Evolutionary conservation across 1,140 invertebrate species (phyloP).

Genomic region (Euura saliciscinereae): DNA sequence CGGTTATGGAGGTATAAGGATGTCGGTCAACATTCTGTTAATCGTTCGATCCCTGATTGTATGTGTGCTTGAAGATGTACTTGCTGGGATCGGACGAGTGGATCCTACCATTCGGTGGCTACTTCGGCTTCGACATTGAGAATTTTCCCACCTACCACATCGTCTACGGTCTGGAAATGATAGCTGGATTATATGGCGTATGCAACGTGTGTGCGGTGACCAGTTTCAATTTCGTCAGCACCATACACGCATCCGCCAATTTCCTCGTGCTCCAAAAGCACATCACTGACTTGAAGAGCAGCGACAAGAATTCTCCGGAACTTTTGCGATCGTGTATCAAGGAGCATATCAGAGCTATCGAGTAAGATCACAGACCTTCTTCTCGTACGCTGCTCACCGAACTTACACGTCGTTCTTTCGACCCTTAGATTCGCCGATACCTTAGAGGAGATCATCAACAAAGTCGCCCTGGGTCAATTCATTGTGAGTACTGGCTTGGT

Average conservation of each 20-base stretch:
- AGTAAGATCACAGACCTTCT: constrained; percentile 24
- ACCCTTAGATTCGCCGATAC: constrained; percentile 44
- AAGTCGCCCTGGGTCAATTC: constrained; percentile 36
- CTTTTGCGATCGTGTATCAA: constrained; percentile 25
- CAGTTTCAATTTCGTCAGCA: constrained; percentile 35
- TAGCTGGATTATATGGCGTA: constrained; percentile 24
- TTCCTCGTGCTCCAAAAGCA: constrained; percentile 33
- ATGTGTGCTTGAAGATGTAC: not conserved
- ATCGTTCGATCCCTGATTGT: no score
- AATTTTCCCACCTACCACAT: constrained; percentile 28
- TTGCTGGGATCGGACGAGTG: not conserved
- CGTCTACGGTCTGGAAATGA: constrained; percentile 25
- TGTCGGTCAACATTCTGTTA: no score
- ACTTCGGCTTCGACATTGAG: constrained; percentile 36
- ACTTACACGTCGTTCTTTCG: constrained; percentile 10
- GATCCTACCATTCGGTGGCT: constrained; percentile 36
- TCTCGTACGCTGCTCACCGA: not conserved
- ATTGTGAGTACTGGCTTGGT: constrained; percentile 37
- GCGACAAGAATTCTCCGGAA: constrained; percentile 14
- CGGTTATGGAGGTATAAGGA: constrained; percentile 39
- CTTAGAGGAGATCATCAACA: constrained; percentile 40
- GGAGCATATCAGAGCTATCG: constrained; percentile 41
- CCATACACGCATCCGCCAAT: constrained; percentile 41
- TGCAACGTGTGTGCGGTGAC: constrained; percentile 33
- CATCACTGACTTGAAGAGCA: constrained; percentile 26